phyloP scores from a whole-genome alignment of 2,888 invertebrate genomes.

The Neocrepidodera transversa region DNA sequence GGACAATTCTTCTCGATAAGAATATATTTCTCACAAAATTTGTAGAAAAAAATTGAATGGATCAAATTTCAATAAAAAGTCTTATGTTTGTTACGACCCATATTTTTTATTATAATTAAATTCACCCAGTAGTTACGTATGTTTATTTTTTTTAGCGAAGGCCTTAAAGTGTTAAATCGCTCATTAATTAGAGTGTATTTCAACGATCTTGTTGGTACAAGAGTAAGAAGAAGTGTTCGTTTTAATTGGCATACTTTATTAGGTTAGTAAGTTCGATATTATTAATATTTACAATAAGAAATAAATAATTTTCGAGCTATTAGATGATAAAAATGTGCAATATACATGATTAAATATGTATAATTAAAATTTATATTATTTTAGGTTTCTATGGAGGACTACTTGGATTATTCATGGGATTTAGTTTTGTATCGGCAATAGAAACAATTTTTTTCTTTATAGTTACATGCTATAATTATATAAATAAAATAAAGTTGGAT shows the following conservation, averaged over 20 bases:
- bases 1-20: too few species aligned
- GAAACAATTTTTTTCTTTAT: constrained; percentile 71
- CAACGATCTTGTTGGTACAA: constrained; percentile 71
- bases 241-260: constrained; percentile 75
- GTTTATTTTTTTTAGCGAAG: constrained; percentile 42
- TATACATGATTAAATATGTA: neutral
- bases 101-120: too few species aligned
- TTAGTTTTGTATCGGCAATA: constrained; percentile 72
- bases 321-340: neutral
- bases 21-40: too few species aligned
- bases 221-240: constrained; percentile 71
- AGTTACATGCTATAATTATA: too few species aligned
- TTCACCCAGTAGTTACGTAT: neutral
- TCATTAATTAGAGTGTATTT: constrained; percentile 71
- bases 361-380: constrained; percentile 38
- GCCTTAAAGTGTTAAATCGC: constrained; percentile 61
- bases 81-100: too few species aligned
- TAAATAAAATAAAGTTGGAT: too few species aligned
- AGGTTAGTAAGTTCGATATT: constrained; percentile 60
- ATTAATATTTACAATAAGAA: neutral
- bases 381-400: constrained; percentile 76
- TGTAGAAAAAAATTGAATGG: too few species aligned
- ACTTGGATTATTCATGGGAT: constrained; percentile 73
- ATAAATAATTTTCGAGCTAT: too few species aligned
- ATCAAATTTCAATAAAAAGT: too few species aligned